Evolutionary conservation across 2,888 invertebrate species (phyloP), one percentile per base, ranked within the genome.

Genomic region (Adelphocoris suturalis): DNA sequence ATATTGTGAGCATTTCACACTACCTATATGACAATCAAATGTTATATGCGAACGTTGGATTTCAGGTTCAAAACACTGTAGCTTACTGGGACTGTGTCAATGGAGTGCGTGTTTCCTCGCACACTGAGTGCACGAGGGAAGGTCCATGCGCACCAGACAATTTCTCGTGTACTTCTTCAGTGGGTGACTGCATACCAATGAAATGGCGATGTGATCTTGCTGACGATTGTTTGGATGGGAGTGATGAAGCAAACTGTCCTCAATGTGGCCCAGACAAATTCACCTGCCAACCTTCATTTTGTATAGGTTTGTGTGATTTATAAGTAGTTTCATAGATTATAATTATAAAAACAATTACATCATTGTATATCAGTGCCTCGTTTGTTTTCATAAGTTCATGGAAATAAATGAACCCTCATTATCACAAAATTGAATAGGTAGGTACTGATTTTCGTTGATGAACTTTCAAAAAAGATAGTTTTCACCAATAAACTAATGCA

Each of bases 161-260:
- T 93, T 97, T 97, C 92, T 96, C 96, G 0, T 97, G 97, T 92
- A 94, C 95, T 61, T 93, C 94, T 7, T 94, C 94, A 78, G 94
- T 94, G 89, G 95, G 95, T 90, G 96, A 96, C 91, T 96, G 96
- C 92, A 96, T 96, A 91, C 96, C 96, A 0, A 94, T 94, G 0
- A 94, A 94, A 0, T 97, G 96, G 96, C 94, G 95, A 47, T 97
- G 97, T 93, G 98, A 98, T 93, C 96, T 97, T 0, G 96, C 96
- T 92, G 94, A 95, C 87, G 98, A 98, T 93, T 98, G 98, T 93
- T 95, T 95, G 0, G 97, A 97, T 93, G 96, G 96, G 86, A 96
- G 97, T 14, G 98, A 98, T 93, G 97, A 97, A 94, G 94, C 96
- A 89, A 94, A 96, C 91, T 95, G 96, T 93, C 95, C 96, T 12